phyloP scores from a whole-genome alignment of 2,113 vertebrate species.

The Aleadryas rufinucha region DNA sequence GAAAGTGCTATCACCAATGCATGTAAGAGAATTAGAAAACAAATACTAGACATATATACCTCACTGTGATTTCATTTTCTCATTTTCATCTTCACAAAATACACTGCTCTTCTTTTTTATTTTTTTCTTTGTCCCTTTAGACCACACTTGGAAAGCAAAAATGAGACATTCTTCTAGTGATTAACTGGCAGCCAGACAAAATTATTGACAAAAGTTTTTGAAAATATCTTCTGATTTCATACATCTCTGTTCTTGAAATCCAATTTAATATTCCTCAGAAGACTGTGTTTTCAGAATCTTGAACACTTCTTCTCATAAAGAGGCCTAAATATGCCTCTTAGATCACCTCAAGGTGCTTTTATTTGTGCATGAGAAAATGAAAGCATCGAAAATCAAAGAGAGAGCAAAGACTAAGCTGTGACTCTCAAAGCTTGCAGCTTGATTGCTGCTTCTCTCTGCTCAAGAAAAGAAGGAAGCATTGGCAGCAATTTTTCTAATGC shows the following conservation, averaged over 20 bases:
- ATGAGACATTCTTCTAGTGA: background rate
- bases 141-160: background rate
- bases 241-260: background rate
- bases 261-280: background rate
- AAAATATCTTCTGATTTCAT: background rate
- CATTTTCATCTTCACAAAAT: background rate
- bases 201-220: background rate
- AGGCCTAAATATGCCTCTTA: background rate
- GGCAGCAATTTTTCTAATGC: background rate
- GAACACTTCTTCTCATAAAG: background rate
- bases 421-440: background rate
- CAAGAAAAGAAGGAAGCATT: background rate
- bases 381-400: background rate
- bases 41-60: background rate
- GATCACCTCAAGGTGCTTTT: background rate
- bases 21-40: background rate
- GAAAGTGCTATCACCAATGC: fast-evolving
- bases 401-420: background rate
- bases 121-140: background rate
- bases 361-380: background rate
- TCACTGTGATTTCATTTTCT: background rate
- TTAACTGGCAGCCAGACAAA: background rate
- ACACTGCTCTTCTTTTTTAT: background rate
- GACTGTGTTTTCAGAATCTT: background rate
- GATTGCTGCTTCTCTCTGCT: background rate